phyloP scores from a whole-genome alignment of 92 coral and sea anemone species.

The Porites rus region DNA sequence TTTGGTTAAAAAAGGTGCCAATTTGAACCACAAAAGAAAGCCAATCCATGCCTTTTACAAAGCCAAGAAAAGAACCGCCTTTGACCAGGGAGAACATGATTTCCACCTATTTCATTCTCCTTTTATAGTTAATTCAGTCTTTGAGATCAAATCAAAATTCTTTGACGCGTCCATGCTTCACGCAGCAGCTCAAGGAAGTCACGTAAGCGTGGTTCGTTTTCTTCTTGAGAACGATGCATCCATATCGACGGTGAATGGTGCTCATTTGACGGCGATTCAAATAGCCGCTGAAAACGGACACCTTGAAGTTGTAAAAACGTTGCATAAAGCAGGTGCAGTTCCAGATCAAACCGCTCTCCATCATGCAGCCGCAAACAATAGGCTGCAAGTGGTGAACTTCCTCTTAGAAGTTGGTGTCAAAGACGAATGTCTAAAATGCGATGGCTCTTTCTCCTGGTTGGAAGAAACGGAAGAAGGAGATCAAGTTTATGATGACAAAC shows the following conservation, averaged over 20 bases:
- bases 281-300: slow-evolving; percentile 68
- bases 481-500: slow-evolving; percentile 45
- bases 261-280: slow-evolving; percentile 48
- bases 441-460: slow-evolving; percentile 59
- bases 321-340: slow-evolving; percentile 42
- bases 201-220: slow-evolving; percentile 32
- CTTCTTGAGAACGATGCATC: slow-evolving; percentile 23
- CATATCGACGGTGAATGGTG: slow-evolving; percentile 17
- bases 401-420: slow-evolving; percentile 1
- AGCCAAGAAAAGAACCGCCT: not conserved
- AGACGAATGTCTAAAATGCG: slow-evolving; percentile 27
- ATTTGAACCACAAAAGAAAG: slow-evolving; percentile 39
- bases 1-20: slow-evolving; percentile 59
- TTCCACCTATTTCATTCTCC: not conserved
- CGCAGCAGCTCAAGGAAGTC: slow-evolving; percentile 64
- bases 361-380: slow-evolving; percentile 72
- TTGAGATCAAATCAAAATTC: slow-evolving; percentile 33
- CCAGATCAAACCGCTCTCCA: slow-evolving; percentile 65
- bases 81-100: not conserved
- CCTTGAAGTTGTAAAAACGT: slow-evolving; percentile 35
- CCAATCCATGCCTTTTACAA: not conserved
- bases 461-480: not conserved
- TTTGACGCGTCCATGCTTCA: slow-evolving; percentile 53
- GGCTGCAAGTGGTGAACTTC: slow-evolving; percentile 38
- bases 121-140: slow-evolving; percentile 3